A percentile compares a stretch with the other conserved stretches of the same genome.
Conservation (phyloP, 37 sponge, comb jelly and placozoan species). For the Spongilla lacustris region DNA sequence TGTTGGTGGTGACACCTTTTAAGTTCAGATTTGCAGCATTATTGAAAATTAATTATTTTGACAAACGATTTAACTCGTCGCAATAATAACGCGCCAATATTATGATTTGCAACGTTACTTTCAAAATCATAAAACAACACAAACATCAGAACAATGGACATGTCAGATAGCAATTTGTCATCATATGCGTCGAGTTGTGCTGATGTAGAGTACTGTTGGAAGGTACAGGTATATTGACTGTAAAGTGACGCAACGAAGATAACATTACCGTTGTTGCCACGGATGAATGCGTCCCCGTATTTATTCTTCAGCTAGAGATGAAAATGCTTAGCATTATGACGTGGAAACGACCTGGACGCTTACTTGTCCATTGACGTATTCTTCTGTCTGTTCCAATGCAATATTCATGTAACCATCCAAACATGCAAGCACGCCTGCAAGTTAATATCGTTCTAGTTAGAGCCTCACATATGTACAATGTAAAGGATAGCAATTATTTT, state of each 20-base stretch:
- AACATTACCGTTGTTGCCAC: slow-evolving; percentile 95
- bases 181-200: slow-evolving; percentile 84
- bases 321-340: background rate
- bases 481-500: background rate
- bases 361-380: slow-evolving; percentile 96
- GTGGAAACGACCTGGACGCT: background rate
- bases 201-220: slow-evolving; percentile 94
- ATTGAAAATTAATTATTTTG: background rate
- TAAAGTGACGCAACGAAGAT: background rate
- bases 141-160: background rate
- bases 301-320: slow-evolving; percentile 90
- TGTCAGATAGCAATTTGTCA: background rate
- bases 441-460: slow-evolving; percentile 17
- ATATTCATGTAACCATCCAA: slow-evolving; percentile 99
- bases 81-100: too few relatives aligned
- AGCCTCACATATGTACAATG: background rate
- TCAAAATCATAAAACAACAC: background rate
- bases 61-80: background rate
- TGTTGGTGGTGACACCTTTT: background rate
- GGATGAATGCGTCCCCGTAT: slow-evolving; percentile 98
- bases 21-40: background rate
- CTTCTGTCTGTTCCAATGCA: slow-evolving; percentile 98
- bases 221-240: background rate
- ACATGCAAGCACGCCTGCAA: slow-evolving; percentile 84
- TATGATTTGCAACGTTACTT: too few relatives aligned